Conservation (phyloP, 2,888 invertebrate species). For the Dorcus parallelipipedus region DNA sequence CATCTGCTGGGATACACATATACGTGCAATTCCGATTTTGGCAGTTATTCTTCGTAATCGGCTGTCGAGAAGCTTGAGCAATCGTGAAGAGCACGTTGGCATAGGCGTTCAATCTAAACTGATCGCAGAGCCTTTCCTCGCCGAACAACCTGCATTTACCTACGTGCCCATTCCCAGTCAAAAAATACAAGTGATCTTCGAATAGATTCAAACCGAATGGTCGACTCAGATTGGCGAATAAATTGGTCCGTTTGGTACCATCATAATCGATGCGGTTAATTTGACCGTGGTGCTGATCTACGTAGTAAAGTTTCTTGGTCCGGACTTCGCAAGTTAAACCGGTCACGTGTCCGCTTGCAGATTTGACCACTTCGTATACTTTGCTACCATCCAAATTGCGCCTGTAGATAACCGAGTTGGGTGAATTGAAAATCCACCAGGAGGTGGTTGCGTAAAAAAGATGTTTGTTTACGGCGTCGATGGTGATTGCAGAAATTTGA, state of each 20-base stretch:
- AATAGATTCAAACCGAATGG: constrained; percentile 68
- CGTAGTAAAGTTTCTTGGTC: constrained; percentile 68
- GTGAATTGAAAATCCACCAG: constrained; percentile 46
- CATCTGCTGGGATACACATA: constrained; percentile 58
- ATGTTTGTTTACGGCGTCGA: constrained; percentile 60
- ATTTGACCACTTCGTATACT: constrained; percentile 47
- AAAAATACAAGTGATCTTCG: constrained; percentile 75
- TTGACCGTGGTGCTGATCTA: constrained; percentile 59
- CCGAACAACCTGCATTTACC: constrained; percentile 60
- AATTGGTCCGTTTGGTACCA: constrained; percentile 46
- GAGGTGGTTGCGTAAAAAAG: constrained; percentile 58
- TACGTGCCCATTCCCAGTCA: constrained; percentile 55
- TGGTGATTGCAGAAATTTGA: constrained; percentile 57
- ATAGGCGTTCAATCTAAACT: constrained; percentile 48
- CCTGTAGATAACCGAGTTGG: constrained; percentile 54
- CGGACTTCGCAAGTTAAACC: constrained; percentile 54
- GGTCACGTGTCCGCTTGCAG: constrained; percentile 40
- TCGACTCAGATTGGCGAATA: constrained; percentile 51
- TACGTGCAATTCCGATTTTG: constrained; percentile 54
- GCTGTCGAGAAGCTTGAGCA: constrained; percentile 56
- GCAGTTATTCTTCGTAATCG: constrained; percentile 52
- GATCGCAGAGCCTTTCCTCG: constrained; percentile 32
- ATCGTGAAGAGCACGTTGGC: constrained; percentile 54
- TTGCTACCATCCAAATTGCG: constrained; percentile 55
- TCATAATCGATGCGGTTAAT: constrained; percentile 54